These are phyloP conservation scores for Hydropotes inermis DNA, from an alignment of 2,113 vertebrate species.

Conservation along the genomic window DNA sequence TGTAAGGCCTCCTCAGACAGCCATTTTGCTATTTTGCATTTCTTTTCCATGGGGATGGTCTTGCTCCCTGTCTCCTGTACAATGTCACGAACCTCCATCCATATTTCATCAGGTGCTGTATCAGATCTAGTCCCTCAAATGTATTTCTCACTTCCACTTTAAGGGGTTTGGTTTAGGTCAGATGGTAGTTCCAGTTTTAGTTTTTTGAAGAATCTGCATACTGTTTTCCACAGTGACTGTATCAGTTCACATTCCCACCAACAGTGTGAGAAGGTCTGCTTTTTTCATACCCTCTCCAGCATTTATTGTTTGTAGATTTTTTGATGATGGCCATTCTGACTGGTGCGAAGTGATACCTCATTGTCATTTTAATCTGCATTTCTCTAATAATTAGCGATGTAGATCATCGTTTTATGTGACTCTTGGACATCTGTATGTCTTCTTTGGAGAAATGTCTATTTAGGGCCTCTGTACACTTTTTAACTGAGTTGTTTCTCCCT, in stretches of 20 bases:
- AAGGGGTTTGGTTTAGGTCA: no score
- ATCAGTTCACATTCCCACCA: background rate
- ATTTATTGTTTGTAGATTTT: background rate
- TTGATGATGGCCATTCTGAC: background rate
- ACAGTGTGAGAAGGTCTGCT: background rate
- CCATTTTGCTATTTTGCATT: no score
- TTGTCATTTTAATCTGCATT: background rate
- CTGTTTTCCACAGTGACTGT: background rate
- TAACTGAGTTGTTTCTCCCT: background rate
- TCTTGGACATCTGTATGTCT: background rate
- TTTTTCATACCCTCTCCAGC: background rate
- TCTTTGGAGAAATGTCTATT: background rate
- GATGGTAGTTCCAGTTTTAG: background rate
- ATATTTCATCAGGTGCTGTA: no score
- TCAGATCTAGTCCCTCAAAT: no score
- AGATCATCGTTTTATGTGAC: background rate
- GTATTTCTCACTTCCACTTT: no score
- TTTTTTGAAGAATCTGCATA: background rate
- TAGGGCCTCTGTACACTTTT: background rate
- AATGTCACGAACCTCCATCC: no score
- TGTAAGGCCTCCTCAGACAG: no score
- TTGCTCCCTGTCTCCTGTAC: no score
- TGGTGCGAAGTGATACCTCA: background rate
- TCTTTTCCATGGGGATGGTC: no score
- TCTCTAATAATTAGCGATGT: background rate